Conservation (phyloP, 1,140 invertebrate species). For the Schlechtendalia chinensis region DNA sequence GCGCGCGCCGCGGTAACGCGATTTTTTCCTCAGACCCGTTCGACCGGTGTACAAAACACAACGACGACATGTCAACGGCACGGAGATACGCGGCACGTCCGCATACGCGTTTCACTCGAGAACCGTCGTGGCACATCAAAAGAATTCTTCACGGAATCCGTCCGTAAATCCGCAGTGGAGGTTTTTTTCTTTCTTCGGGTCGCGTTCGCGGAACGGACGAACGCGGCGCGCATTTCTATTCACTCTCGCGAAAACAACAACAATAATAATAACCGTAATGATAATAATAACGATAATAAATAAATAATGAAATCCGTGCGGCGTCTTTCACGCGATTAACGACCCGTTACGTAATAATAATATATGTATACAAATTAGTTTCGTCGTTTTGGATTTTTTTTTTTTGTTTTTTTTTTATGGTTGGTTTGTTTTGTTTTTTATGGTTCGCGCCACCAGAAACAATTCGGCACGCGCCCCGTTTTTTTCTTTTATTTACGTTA, state of each 20-base stretch:
- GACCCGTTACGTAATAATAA: not conserved
- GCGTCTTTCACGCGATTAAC: slow-evolving; percentile 14
- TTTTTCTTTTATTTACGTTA: too few species aligned
- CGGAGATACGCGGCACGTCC: too few species aligned
- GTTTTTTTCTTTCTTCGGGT: not conserved
- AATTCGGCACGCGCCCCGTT: too few species aligned
- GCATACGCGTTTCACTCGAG: too few species aligned
- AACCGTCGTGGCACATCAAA: slow-evolving; percentile 27
- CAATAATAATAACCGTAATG: not conserved
- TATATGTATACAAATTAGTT: slow-evolving; percentile 3
- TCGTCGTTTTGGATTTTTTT: not conserved
- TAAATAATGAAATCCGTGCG: too few species aligned
- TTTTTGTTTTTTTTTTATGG: too few species aligned
- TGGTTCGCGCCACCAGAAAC: too few species aligned
- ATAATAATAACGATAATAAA: slow-evolving; percentile 4
- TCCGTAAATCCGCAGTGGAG: slow-evolving; percentile 40
- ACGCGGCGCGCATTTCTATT: not conserved
- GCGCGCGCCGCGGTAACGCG: too few species aligned
- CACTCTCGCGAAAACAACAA: slow-evolving; percentile 1
- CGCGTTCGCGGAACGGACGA: not conserved
- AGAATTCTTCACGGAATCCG: not conserved
- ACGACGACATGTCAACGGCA: too few species aligned
- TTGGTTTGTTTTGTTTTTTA: not conserved
- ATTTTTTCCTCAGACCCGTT: too few species aligned
- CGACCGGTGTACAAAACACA: too few species aligned